phyloP scores from a whole-genome alignment of 2,888 invertebrate species.

The Osedax frankpressi region DNA sequence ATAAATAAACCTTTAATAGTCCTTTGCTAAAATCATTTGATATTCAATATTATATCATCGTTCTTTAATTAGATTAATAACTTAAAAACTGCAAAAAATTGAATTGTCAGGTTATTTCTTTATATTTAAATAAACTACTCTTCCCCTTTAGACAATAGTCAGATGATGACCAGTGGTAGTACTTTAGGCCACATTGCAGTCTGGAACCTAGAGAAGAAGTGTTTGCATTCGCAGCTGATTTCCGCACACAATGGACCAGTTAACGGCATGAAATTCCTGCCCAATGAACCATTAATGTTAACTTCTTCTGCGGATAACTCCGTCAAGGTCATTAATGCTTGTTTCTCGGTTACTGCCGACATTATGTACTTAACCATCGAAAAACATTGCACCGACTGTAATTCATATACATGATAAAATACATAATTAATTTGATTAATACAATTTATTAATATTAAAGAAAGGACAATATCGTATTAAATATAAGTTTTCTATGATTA shows the following conservation, averaged over 20 bases:
- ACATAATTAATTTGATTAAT: constrained; percentile 44
- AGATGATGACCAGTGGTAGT: constrained; percentile 74
- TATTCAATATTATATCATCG: too few relatives aligned
- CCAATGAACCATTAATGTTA: constrained; percentile 74
- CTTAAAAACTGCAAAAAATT: too few relatives aligned
- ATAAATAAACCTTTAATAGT: too few relatives aligned
- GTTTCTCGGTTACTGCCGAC: too few relatives aligned
- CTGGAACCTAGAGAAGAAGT: constrained; percentile 64
- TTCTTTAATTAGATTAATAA: too few relatives aligned
- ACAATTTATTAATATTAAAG: not conserved
- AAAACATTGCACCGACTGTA: too few relatives aligned
- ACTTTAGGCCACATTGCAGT: constrained; percentile 71
- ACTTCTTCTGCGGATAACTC: constrained; percentile 88
- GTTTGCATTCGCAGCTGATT: constrained; percentile 65
- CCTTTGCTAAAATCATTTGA: too few relatives aligned
- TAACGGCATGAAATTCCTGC: constrained; percentile 68
- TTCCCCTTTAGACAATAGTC: constrained; percentile 33
- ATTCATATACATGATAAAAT: too few relatives aligned
- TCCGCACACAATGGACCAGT: constrained; percentile 63
- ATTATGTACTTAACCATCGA: too few relatives aligned
- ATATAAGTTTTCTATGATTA: too few relatives aligned
- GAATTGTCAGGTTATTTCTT: too few relatives aligned
- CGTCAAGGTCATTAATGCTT: constrained; percentile 63
- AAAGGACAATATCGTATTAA: too few relatives aligned
- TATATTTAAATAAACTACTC: not conserved